These are phyloP conservation scores for Pterocles gutturalis DNA, from an alignment of 2,113 vertebrate genomes.

Conservation along the genomic window DNA sequence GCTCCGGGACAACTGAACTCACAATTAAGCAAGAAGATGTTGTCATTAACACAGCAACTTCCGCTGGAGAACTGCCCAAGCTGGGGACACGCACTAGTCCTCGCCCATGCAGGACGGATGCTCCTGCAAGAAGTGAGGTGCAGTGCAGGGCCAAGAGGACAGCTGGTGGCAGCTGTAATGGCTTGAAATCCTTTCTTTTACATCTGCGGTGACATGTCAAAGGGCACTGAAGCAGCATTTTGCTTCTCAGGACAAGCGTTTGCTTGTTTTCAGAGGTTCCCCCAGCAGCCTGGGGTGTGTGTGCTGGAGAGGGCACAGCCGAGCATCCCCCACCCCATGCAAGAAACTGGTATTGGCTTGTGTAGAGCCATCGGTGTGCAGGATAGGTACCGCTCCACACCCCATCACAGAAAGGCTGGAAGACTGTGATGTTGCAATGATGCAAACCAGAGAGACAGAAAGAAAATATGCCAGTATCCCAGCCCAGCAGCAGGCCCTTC, in stretches of 20 bases:
- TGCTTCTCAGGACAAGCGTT: neutral
- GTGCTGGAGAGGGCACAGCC: neutral
- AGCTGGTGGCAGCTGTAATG: neutral
- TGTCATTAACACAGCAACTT: neutral
- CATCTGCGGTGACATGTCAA: neutral
- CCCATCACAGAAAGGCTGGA: neutral
- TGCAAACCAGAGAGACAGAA: neutral
- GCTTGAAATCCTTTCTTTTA: neutral
- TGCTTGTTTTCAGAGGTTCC: neutral
- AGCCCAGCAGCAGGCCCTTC: neutral
- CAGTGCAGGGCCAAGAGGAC: neutral
- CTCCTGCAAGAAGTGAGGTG: neutral
- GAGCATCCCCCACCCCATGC: neutral
- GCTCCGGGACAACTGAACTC: neutral
- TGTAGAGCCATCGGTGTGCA: neutral
- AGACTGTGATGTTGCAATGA: neutral
- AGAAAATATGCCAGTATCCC: neutral
- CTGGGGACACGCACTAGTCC: neutral
- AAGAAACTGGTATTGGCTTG: neutral
- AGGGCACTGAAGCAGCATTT: neutral
- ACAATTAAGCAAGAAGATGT: neutral
- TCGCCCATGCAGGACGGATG: neutral
- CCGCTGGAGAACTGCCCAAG: neutral
- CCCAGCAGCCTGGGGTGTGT: neutral
- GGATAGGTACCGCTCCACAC: neutral